phyloP scores from a whole-genome alignment of 2,113 vertebrate genomes.

The Chloebia gouldiae region DNA sequence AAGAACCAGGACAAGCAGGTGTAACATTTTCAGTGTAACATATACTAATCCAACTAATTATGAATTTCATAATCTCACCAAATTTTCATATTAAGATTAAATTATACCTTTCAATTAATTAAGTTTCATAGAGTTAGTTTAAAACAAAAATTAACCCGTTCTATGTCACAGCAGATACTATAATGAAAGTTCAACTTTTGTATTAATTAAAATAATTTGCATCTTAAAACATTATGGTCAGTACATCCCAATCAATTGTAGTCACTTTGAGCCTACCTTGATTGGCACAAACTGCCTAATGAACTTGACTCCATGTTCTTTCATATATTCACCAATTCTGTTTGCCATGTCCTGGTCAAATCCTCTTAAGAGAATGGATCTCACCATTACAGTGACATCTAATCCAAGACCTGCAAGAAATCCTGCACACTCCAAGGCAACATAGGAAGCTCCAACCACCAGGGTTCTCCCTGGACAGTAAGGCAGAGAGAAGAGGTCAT shows the following conservation, averaged over 20 bases:
- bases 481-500: conserved; percentile 83
- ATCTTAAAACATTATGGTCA: not conserved
- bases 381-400: conserved; percentile 82
- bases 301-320: conserved; percentile 78
- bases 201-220: not conserved
- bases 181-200: not conserved
- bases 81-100: not conserved
- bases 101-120: not conserved
- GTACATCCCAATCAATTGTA: not conserved
- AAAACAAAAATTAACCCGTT: not conserved
- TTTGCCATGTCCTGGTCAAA: conserved; percentile 84
- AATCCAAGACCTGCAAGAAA: conserved; percentile 82
- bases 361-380: conserved; percentile 79
- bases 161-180: not conserved
- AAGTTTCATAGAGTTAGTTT: not conserved
- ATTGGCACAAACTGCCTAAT: conserved; percentile 73
- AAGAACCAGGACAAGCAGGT: not conserved
- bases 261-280: conserved; percentile 70
- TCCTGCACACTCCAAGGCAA: conserved; percentile 82
- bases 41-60: not conserved
- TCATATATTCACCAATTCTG: conserved; percentile 82
- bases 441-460: conserved; percentile 84
- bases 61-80: not conserved
- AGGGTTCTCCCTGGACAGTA: conserved; percentile 82
- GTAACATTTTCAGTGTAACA: not conserved